Evolutionary conservation across 30 jellyfish, hydroid and myxozoan species (phyloP).

Genomic region (Rhopilema esculentum): DNA sequence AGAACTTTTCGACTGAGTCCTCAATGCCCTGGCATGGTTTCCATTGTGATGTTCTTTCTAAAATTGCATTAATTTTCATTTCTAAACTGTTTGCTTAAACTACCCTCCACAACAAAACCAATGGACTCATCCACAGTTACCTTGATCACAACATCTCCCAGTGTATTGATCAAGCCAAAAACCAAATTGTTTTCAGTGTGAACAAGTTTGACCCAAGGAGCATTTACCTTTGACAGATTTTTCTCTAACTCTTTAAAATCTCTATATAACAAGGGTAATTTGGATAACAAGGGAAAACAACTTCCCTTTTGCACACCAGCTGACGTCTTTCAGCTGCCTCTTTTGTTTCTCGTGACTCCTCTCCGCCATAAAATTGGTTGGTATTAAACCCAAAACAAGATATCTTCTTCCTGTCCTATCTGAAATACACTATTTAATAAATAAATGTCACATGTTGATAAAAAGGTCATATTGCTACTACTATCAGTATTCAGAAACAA

Average conservation of each 20-base stretch:
- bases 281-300: too few species aligned
- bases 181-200: constrained; percentile 28
- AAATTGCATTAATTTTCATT: constrained; percentile 13
- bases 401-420: constrained; percentile 36
- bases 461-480: too few species aligned
- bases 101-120: too few species aligned
- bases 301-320: too few species aligned
- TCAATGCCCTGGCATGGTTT: constrained; percentile 44
- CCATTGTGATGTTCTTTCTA: constrained; percentile 7
- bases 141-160: constrained; percentile 6
- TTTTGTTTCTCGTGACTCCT: constrained; percentile 37
- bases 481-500: too few species aligned
- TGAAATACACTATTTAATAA: too few species aligned
- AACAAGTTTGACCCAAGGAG: constrained; percentile 33
- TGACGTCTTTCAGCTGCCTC: too few species aligned
- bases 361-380: constrained; percentile 10
- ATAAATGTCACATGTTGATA: too few species aligned
- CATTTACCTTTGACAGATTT: constrained; percentile 10
- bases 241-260: constrained; percentile 26
- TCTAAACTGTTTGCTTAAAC: constrained; percentile 26
- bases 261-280: too few species aligned
- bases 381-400: constrained; percentile 32
- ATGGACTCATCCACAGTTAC: constrained; percentile 27
- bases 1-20: constrained; percentile 29
- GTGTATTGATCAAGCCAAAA: constrained; percentile 7